Evolutionary conservation across 2,113 vertebrate species (phyloP), one percentile per base, ranked within the genome.

Genomic region (Pituophis catenifer): DNA sequence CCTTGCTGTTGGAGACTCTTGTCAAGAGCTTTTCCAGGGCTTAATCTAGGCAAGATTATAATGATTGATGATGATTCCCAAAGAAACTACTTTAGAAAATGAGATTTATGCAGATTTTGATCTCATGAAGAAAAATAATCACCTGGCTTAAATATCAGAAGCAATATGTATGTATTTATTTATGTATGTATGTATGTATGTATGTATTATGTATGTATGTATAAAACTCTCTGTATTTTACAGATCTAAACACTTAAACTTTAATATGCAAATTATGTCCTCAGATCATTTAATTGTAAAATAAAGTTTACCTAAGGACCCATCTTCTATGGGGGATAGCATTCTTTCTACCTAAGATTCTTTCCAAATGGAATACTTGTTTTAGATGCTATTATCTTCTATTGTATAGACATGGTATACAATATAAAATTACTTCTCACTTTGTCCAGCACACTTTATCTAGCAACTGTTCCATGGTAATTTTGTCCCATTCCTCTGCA

Each of bases 401-500:
- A 89, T 95, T 8, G 1, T 48, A 29, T 57, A 92, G 8, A 81
- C 15, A 52, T 93, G 7, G 38, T 33, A 55, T 8, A 65, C 24
- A 65, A 26, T 44, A 92, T 44, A 91, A 57, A 93, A 89, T 11
- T 52, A 6, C 19, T 88, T 93, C 97, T 96, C 98, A 99, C 99
- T 98, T 98, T 92, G 99, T 99, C 99, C 99, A 99, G 97, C 99
- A 99, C 94, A 97, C 94, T 58, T 98, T 98, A 86, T 99, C 97
- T 92, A 99, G 96, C 2, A 99, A 97, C 90, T 99, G 96, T 96
- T 98, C 97, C 99, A 99, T 99, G 92, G 98, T 98, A 98, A 99
- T 99, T 96, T 98, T 98, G 96, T 99, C 99, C 99, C 99, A 99
- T 94, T 99, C 98, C 94, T 99, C 98, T 2, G 99, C 99, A 95